Percentiles rank a stretch among this genome's conserved stretches.
Evolutionary conservation across 1,140 invertebrate species (phyloP).

Genomic region (Meloidogyne hapla): DNA sequence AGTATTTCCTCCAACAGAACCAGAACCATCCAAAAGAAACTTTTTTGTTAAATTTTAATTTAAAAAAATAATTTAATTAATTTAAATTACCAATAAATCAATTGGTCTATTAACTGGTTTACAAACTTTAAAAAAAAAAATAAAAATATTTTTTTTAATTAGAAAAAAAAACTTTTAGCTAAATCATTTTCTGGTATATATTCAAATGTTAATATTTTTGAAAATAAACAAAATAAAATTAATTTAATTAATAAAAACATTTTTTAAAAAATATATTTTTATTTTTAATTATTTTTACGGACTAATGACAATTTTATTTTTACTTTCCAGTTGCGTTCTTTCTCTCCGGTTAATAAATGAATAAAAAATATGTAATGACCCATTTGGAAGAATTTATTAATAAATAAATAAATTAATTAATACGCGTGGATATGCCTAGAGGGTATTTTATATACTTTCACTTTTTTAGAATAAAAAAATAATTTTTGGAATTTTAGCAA

Average conservation of each 20-base stretch:
- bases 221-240: neutral
- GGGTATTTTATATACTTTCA: neutral
- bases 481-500: too few species aligned
- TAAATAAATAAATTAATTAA: too few species aligned
- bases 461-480: neutral
- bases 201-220: slow-evolving; percentile 12
- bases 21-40: slow-evolving; percentile 47
- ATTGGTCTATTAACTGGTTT: slow-evolving; percentile 48
- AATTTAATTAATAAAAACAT: neutral
- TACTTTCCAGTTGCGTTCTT: neutral
- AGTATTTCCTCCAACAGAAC: slow-evolving; percentile 52
- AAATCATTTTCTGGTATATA: slow-evolving; percentile 34
- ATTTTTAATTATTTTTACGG: neutral
- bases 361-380: slow-evolving; percentile 1
- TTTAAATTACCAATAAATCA: slow-evolving; percentile 46
- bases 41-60: neutral
- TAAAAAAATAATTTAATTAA: neutral
- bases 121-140: slow-evolving; percentile 44
- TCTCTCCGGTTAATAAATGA: neutral
- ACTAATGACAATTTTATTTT: neutral
- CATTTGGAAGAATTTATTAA: neutral
- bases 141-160: neutral
- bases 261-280: neutral
- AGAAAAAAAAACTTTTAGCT: slow-evolving; percentile 32
- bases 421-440: neutral